These are phyloP conservation scores for Palythoa caribaeorum DNA, from an alignment of 92 coral and sea anemone genomes.

Conservation along the genomic window DNA sequence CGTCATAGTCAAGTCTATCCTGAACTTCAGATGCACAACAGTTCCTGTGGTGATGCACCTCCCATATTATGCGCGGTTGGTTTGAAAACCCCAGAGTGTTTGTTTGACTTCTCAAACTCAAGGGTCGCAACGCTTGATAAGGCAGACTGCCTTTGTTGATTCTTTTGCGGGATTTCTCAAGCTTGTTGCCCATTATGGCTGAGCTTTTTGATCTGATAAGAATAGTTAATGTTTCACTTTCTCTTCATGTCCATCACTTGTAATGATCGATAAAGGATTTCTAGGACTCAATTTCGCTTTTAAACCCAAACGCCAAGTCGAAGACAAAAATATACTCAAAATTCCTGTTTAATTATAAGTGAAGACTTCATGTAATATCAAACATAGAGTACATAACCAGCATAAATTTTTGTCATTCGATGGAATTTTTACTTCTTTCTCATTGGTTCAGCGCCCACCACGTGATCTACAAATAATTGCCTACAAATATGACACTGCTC, in stretches of 20 bases:
- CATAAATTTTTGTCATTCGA: too few relatives aligned
- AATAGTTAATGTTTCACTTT: background rate
- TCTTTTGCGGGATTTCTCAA: slow-evolving; percentile 75
- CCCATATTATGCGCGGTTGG: slow-evolving; percentile 76
- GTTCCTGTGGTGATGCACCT: slow-evolving; percentile 66
- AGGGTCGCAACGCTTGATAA: slow-evolving; percentile 74
- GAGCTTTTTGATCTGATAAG: background rate
- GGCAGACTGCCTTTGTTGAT: slow-evolving; percentile 71
- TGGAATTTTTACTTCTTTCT: too few relatives aligned
- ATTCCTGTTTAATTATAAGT: background rate
- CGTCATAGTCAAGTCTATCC: slow-evolving; percentile 43
- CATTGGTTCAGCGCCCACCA: too few relatives aligned
- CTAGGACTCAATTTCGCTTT: background rate
- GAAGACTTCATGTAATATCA: background rate
- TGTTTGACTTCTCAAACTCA: slow-evolving; percentile 69
- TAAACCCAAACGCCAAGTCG: background rate
- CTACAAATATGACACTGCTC: too few relatives aligned
- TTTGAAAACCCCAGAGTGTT: slow-evolving; percentile 65
- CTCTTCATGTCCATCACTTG: background rate
- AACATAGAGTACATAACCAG: background rate
- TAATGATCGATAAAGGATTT: background rate
- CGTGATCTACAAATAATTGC: too few relatives aligned
- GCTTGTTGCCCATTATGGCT: slow-evolving; percentile 79
- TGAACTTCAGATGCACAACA: slow-evolving; percentile 51
- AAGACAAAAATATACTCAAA: background rate